Evolutionary conservation across 1,140 invertebrate species (phyloP).

Genomic region (Nymphalis io): DNA sequence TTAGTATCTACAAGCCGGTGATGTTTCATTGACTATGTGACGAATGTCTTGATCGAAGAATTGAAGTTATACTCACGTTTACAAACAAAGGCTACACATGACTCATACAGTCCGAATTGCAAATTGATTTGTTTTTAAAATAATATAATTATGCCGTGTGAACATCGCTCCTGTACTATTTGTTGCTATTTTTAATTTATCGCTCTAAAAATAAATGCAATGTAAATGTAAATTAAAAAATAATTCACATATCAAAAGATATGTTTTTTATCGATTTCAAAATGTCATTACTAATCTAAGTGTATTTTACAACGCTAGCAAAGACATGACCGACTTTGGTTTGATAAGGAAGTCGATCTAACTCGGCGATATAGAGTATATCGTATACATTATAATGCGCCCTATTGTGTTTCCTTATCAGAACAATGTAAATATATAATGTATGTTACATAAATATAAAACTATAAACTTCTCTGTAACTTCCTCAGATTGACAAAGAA

Average conservation of each 20-base stretch:
- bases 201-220: not conserved
- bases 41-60: not conserved
- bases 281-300: not conserved
- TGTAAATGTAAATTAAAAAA: not conserved
- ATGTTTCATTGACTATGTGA: conserved; percentile 12
- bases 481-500: conserved; percentile 28
- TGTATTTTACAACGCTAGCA: conserved; percentile 9
- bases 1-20: not conserved
- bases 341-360: conserved; percentile 29
- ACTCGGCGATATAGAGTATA: conserved; percentile 9
- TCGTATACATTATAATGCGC: conserved; percentile 19
- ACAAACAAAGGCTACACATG: conserved; percentile 1
- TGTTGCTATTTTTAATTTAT: not conserved
- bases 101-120: not conserved
- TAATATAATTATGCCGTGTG: not conserved
- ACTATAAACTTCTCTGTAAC: conserved; percentile 16
- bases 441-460: conserved; percentile 33
- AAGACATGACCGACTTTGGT: conserved; percentile 18
- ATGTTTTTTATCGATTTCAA: not conserved
- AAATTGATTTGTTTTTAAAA: conserved; percentile 1
- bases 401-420: conserved; percentile 26
- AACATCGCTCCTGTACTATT: not conserved
- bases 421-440: conserved; percentile 31
- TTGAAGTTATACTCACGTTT: not conserved
- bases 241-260: not conserved